phyloP scores from a whole-genome alignment of 2,888 invertebrate species.

The Allygus modestus region DNA sequence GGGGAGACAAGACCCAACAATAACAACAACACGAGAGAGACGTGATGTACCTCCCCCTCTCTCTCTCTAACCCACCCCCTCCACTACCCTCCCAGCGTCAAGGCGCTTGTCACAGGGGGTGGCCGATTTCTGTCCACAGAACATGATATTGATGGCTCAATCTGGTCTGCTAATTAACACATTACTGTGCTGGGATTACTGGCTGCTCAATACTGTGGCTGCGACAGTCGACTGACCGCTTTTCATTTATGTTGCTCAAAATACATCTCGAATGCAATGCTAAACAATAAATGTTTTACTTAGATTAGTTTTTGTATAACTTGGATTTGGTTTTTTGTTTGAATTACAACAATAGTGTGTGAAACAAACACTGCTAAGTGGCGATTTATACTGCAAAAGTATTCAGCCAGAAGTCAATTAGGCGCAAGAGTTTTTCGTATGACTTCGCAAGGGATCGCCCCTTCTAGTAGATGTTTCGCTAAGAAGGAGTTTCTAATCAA shows the following conservation, averaged over 20 bases:
- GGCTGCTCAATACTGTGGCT: not conserved
- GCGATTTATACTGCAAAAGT: no score
- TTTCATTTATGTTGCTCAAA: not conserved
- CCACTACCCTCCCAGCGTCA: not conserved
- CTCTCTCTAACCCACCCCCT: not conserved
- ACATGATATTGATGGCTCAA: slow-evolving; percentile 35
- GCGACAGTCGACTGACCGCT: not conserved
- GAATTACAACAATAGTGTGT: no score
- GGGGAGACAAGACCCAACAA: slow-evolving; percentile 19
- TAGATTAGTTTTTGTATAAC: no score
- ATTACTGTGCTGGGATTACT: not conserved
- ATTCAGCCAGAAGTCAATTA: no score
- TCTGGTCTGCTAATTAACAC: slow-evolving; percentile 24
- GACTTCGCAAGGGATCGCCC: no score
- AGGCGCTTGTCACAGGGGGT: not conserved
- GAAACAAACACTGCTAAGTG: no score
- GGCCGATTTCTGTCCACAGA: not conserved
- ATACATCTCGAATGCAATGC: no score
- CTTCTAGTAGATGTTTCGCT: no score
- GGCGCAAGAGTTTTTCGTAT: no score
- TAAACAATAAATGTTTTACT: no score
- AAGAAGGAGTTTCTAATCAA: no score
- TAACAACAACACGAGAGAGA: slow-evolving; percentile 23
- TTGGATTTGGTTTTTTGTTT: no score
- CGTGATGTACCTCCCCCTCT: not conserved